Percentiles rank a stretch among this genome's conserved stretches.
Evolutionary conservation across 2,888 invertebrate genomes (phyloP).

Genomic region (Drosophila helvetica): DNA sequence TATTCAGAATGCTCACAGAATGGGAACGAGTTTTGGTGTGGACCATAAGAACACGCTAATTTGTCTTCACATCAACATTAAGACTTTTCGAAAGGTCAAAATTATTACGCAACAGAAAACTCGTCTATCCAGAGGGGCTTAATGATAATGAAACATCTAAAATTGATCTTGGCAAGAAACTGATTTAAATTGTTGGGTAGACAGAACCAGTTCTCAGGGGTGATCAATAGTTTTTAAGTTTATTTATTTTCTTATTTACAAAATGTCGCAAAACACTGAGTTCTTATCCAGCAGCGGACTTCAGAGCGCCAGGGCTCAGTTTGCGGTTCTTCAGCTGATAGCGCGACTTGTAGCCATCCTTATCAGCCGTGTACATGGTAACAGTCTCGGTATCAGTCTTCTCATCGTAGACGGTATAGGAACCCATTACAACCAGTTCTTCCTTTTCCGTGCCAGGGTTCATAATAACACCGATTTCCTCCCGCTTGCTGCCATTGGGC

Average conservation of each 20-base stretch:
- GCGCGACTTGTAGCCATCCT: conserved; percentile 82
- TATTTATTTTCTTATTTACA: conserved; percentile 26
- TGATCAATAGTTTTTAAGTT: conserved; percentile 3
- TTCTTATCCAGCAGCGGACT: conserved; percentile 76
- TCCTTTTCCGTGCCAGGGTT: conserved; percentile 82
- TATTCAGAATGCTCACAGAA: conserved; percentile 23
- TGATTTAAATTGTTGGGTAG: conserved; percentile 24
- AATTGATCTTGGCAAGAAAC: conserved; percentile 60
- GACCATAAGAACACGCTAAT: conserved; percentile 37
- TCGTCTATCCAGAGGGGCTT: conserved; percentile 54
- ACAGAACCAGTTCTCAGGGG: conserved; percentile 56
- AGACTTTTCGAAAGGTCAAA: conserved; percentile 49
- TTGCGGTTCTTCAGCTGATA: conserved; percentile 81
- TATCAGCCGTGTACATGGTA: conserved; percentile 84
- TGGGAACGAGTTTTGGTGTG: conserved; percentile 40
- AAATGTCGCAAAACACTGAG: conserved; percentile 14
- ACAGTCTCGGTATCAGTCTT: conserved; percentile 79
- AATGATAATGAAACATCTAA: conserved; percentile 51
- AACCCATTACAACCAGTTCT: conserved; percentile 82
- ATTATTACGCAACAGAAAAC: conserved; percentile 62
- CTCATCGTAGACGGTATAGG: conserved; percentile 78
- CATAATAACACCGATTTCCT: conserved; percentile 82
- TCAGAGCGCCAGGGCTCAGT: conserved; percentile 71
- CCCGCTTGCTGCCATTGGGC: conserved; percentile 82
- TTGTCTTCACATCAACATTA: conserved; percentile 22